These are phyloP conservation scores for Ondatra zibethicus DNA, from an alignment of 2,113 vertebrate species.

Conservation along the genomic window DNA sequence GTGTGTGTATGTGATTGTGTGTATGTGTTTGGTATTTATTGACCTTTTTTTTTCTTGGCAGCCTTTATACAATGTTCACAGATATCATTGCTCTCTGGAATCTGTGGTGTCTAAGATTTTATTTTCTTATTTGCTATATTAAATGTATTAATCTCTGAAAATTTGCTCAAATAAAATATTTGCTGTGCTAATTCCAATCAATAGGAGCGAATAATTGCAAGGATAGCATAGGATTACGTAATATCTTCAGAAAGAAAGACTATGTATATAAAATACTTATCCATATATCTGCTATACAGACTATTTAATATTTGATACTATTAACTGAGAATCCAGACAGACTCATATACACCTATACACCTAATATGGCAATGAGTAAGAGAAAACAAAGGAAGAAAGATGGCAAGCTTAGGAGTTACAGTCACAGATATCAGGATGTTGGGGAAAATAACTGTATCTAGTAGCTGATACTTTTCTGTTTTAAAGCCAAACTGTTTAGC, in stretches of 20 bases:
- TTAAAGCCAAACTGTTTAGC: neutral
- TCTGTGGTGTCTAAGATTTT: neutral
- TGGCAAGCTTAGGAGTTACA: neutral
- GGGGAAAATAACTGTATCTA: neutral
- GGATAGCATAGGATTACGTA: neutral
- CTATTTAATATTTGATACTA: neutral
- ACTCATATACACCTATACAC: neutral
- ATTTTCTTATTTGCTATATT: neutral
- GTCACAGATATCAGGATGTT: neutral
- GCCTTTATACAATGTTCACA: neutral
- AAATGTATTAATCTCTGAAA: neutral
- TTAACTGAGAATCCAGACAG: neutral
- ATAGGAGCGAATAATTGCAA: neutral
- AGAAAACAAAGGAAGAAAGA: neutral
- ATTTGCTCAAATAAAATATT: neutral
- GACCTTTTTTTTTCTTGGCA: neutral
- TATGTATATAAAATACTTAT: neutral
- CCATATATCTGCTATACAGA: neutral
- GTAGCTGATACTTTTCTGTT: neutral
- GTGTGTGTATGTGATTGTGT: neutral
- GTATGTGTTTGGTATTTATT: too few relatives aligned
- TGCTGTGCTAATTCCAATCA: neutral
- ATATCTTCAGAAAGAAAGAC: neutral
- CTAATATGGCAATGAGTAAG: neutral
- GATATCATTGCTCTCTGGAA: neutral